A percentile compares a stretch with the other conserved stretches of the same genome.
Evolutionary conservation across 1,140 invertebrate species (phyloP).

Genomic region (Stegodyphus mimosarum): DNA sequence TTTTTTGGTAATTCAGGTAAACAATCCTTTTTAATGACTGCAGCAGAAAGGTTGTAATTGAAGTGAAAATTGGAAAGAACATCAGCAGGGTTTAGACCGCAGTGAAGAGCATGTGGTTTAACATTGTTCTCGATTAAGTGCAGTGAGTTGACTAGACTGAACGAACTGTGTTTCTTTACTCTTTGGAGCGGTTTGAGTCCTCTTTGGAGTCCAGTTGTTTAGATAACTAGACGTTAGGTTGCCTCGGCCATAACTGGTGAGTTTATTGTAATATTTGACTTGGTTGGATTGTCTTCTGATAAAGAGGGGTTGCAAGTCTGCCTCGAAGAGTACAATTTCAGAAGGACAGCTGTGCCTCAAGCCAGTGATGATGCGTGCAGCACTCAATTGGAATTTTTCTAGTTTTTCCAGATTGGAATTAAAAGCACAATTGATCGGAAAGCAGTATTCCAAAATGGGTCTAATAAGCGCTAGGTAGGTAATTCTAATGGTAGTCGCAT

Average conservation of each 20-base stretch:
- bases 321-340: too few relatives aligned
- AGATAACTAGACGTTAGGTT: not conserved
- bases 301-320: too few relatives aligned
- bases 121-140: not conserved
- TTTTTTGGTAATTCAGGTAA: not conserved
- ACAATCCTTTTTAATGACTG: not conserved
- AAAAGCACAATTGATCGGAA: slow-evolving; percentile 20
- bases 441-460: slow-evolving; percentile 3
- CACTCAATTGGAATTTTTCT: too few relatives aligned
- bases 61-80: not conserved
- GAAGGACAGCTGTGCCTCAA: too few relatives aligned
- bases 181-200: too few relatives aligned
- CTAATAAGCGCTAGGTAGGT: slow-evolving; percentile 2
- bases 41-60: not conserved
- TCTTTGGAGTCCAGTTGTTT: slow-evolving; percentile 13
- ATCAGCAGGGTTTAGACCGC: not conserved
- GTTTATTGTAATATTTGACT: too few relatives aligned
- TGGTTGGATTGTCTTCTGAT: too few relatives aligned
- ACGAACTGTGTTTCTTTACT: slow-evolving; percentile 17
- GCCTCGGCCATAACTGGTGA: not conserved
- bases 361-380: too few relatives aligned
- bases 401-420: too few relatives aligned
- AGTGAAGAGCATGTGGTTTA: too few relatives aligned
- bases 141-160: not conserved
- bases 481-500: not conserved